Conservation (phyloP, 1,140 invertebrate species). For the Lamellibrachia luymesi region DNA sequence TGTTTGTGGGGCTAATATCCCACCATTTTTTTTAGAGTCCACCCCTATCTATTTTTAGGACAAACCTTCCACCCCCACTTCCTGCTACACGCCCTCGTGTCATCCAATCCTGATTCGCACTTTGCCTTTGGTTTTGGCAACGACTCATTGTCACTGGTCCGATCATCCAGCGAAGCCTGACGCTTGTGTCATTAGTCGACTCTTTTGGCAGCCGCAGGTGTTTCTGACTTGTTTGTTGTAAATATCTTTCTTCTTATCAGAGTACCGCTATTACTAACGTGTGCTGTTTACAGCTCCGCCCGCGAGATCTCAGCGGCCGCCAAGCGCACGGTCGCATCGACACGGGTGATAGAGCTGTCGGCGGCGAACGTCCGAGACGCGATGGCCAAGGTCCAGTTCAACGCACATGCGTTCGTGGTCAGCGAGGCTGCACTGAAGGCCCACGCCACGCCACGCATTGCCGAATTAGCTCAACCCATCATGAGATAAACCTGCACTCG, state of each 20-base stretch:
- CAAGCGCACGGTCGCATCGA: slow-evolving; percentile 41
- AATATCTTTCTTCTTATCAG: neutral
- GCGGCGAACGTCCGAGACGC: slow-evolving; percentile 36
- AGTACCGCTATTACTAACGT: neutral
- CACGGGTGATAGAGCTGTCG: slow-evolving; percentile 42
- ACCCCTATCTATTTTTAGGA: too few species aligned
- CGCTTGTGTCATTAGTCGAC: too few species aligned
- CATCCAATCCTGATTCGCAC: too few species aligned
- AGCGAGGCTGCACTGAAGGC: slow-evolving; percentile 41
- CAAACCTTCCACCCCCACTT: too few species aligned
- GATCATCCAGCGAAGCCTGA: too few species aligned
- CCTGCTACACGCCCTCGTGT: too few species aligned
- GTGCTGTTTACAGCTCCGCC: neutral
- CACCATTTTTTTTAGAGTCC: too few species aligned
- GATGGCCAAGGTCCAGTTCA: slow-evolving; percentile 50
- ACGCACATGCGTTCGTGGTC: slow-evolving; percentile 44
- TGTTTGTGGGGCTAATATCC: too few species aligned
- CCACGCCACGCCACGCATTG: slow-evolving; percentile 33
- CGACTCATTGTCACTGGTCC: too few species aligned
- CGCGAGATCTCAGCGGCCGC: slow-evolving; percentile 39
- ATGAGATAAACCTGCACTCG: slow-evolving; percentile 36
- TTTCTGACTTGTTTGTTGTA: too few species aligned
- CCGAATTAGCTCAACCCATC: slow-evolving; percentile 44
- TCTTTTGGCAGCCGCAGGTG: too few species aligned
- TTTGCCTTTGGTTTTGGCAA: too few species aligned